Evolutionary conservation across 2,888 invertebrate species (phyloP).

Genomic region (Eurois occulta): DNA sequence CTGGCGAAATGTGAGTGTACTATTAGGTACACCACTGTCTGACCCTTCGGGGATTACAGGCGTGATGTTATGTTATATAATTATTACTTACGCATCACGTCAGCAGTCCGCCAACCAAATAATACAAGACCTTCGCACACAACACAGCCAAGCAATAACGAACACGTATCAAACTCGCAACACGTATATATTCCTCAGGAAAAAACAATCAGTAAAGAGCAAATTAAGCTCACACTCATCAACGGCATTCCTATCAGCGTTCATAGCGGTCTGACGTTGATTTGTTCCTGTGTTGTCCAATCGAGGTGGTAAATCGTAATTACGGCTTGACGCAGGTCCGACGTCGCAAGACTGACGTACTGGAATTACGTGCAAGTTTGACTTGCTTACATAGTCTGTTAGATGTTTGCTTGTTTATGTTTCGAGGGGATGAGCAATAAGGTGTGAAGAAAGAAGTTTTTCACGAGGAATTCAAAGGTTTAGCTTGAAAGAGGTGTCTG

Average conservation of each 20-base stretch:
- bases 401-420: constrained; percentile 46
- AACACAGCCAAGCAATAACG: not conserved
- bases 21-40: no score
- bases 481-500: constrained; percentile 21
- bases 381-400: constrained; percentile 36
- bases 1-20: not conserved
- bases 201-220: constrained; percentile 64
- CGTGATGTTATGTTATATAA: not conserved
- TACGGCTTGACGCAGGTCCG: constrained; percentile 79
- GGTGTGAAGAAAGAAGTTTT: constrained; percentile 30
- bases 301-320: constrained; percentile 80
- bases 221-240: constrained; percentile 61
- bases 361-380: constrained; percentile 31
- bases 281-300: constrained; percentile 77
- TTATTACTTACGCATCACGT: not conserved
- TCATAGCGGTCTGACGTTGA: constrained; percentile 70
- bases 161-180: constrained; percentile 33
- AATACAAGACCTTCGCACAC: not conserved
- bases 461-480: constrained; percentile 4
- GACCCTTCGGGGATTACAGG: not conserved
- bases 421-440: constrained; percentile 24
- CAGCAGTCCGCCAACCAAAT: not conserved
- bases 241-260: constrained; percentile 50
- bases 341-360: constrained; percentile 64
- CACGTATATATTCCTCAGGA: constrained; percentile 34